Base-by-base conservation (phyloP, 1,140 invertebrate species). In the Formica selysi region DNA sequence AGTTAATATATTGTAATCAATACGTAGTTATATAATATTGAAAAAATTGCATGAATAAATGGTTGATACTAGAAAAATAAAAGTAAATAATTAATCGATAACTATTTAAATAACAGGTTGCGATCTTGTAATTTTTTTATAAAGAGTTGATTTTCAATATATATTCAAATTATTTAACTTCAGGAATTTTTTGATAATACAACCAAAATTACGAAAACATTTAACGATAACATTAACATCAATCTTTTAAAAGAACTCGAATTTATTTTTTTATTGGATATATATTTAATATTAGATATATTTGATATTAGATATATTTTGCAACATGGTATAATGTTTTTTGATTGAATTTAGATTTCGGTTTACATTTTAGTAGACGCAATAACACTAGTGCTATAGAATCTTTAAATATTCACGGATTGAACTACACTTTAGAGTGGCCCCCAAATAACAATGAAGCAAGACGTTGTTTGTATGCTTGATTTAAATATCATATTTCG, bases 401-500 rank as follows among this genome's bases (percentile, higher is more conserved):
- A 51, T 51, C 16, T 61, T 41, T 41, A 41, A 16, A 61, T 61
- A 76, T 76, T 76, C 13, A 76, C 36, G 19, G 16, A 48, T 65
- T 78, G 29, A 61, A 44, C 11, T 64, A 29, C 2, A 19, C 16
- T 76, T 76, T 13, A 76, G 22, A 73, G 29, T 54, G 6, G 4
- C 11, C 22, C 0, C 26, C 26, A 22, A 76, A 76, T 76, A 41
- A 76, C 57, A 62, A 76, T 38, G 41, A 64, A 78, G 38, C 26
- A 4, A 44, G 36, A 64, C 59, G 19, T 44, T 76, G 36, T 76
- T 76, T 62, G 32, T 61, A 62, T 41, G 16, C 44, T 68, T 22
- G 64, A 80, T 80, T 29, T 80, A 80, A 68, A 68, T 80, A 29
- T 70, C 76, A 41, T 19, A 13, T 80, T 80, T 54, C 32, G 48